Percentiles rank a stretch among this genome's conserved stretches.
Conservation (phyloP, 1,140 invertebrate species). For the Eumaeus atala region DNA sequence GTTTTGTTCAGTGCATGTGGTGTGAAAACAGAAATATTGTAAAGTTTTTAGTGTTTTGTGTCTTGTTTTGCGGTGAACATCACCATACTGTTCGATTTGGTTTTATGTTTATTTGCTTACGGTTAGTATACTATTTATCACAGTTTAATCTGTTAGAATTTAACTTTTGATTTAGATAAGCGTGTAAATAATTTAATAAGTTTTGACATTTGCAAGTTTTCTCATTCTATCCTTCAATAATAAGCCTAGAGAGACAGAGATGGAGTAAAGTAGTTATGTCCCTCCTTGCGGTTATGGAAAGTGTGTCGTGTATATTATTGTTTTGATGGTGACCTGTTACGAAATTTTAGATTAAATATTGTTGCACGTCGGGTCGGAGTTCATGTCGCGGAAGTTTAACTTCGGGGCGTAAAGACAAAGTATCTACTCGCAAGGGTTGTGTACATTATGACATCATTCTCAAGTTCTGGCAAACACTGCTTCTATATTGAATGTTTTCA, state of each 20-base stretch:
- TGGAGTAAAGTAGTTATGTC: conserved; percentile 39
- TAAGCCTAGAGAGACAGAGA: conserved; percentile 38
- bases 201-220: conserved; percentile 55
- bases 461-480: too few species aligned
- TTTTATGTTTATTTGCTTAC: conserved; percentile 63
- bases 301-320: conserved; percentile 57
- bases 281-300: conserved; percentile 51
- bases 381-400: conserved; percentile 31
- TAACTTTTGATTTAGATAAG: conserved; percentile 26
- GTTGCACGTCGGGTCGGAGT: conserved; percentile 28
- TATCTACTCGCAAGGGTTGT: too few species aligned
- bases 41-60: conserved; percentile 64
- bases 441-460: too few species aligned
- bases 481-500: too few species aligned
- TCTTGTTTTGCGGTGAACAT: conserved; percentile 59
- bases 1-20: conserved; percentile 43
- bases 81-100: conserved; percentile 50
- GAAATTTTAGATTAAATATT: conserved; percentile 47
- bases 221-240: conserved; percentile 30
- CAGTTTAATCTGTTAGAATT: conserved; percentile 6
- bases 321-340: conserved; percentile 61
- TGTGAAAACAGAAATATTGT: conserved; percentile 38
- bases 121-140: conserved; percentile 38
- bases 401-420: neutral
- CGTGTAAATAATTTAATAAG: conserved; percentile 57